Evolutionary conservation across 2,888 invertebrate species (phyloP), one percentile per base, ranked within the genome.

Genomic region (Fragum fragum): DNA sequence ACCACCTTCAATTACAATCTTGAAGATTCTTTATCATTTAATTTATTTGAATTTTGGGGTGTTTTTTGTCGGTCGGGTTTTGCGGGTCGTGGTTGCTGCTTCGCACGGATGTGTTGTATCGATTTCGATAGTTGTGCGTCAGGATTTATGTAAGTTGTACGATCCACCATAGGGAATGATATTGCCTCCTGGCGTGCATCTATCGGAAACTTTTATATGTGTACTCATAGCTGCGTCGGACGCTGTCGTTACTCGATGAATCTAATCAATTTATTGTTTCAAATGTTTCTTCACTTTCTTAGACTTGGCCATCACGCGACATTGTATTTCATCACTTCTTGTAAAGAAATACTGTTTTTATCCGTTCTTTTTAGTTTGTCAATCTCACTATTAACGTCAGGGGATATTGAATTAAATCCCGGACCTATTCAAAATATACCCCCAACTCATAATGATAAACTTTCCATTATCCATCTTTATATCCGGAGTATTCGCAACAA

Each of bases 401-500:
- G 61, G 1, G 32, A 28, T 61, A 6, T 61, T 18, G 61, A 61
- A 32, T 18, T 11, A 26, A 61, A 61, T 32, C 32, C 61, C 1
- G 61, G 61, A 3, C 61, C 61, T 6, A 18, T 11, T 9, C 32
- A 11, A 6, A 16, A 18, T n/a, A 23, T 11, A 57, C 5, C 11
- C 7, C 1, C 61, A 2, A 9, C 18, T 61, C 9, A 18, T 26
- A n/a, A 29, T 26, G 32, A 14, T 7, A 26, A 11, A 11, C 28
- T 61, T 18, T 61, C 61, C 9, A 61, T 61, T 32, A 6, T 61
- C 26, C 61, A 32, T n/a, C 32, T 32, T 11, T 29, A 61, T 32
- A 61, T 61, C 3, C 61, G 61, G 1, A 61, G 32, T 32, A 29
- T 61, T 3, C 29, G 61, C 11, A 61, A 61, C 29, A 61, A 61